Evolutionary conservation across 2,888 invertebrate genomes (phyloP), one percentile per base, ranked within the genome.

Genomic region (Lamellibrachia satsuma): DNA sequence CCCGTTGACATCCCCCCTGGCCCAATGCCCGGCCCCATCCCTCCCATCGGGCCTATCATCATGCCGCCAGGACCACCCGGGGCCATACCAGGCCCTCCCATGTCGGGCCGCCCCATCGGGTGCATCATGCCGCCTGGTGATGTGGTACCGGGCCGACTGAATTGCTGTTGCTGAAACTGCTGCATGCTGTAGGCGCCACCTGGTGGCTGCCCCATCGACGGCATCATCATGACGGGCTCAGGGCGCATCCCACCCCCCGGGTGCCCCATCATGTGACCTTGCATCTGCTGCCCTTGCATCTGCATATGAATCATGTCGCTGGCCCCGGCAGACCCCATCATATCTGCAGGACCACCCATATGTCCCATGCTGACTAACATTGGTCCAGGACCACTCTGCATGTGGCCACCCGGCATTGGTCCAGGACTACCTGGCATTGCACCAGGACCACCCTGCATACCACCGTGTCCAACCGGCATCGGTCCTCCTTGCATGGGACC

Each of bases 361-460:
- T 22, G 52, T 22, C 52, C 39, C 52, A 15, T 52, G 27, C 52
- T 6, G 2, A 75, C 60, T 27, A 51, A 27, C 51, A 57, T 75
- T 6, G 27, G 91, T 27, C 92, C 92, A 9, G 92, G 91, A 9
- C 39, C 27, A 97, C 95, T 99, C 98, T 94, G 99, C 97, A 97
- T 98, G 98, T n/a, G 90, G 22, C 60, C 91, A 90, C 90, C 91
- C 91, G 39, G 52, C 51, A 91, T 51, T 15, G 93, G 93, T 57
- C 93, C 93, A 22, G 92, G 90, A 57, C 75, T 92, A 39, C 93
- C 93, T 6, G 92, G 75, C 90, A 93, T 57, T 22, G 93, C 90
- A 27, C 60, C 75, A n/a, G 75, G 15, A 22, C 75, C 75, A 22
- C 75, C 75, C 75, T 75, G 75, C 75, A 75, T 75, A n/a, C 22